phyloP scores from a whole-genome alignment of 2,113 vertebrate genomes.

The Aegotheles bennettii region DNA sequence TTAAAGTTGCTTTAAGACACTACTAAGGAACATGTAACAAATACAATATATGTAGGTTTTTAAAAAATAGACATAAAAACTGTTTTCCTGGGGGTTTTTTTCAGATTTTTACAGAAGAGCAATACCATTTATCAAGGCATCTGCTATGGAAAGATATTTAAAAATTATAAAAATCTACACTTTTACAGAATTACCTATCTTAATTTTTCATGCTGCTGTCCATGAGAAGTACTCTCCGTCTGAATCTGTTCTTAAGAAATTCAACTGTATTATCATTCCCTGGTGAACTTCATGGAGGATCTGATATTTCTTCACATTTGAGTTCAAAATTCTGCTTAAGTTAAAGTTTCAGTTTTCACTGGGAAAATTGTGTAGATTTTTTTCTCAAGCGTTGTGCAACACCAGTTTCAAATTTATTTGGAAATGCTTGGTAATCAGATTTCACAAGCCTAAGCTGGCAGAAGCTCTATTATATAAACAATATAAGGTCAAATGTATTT shows the following conservation, averaged over 20 bases:
- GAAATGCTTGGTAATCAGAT: neutral
- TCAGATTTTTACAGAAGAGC: neutral
- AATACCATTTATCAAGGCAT: neutral
- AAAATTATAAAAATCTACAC: neutral
- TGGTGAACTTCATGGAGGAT: neutral
- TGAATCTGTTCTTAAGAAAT: neutral
- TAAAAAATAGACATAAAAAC: neutral
- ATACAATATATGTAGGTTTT: neutral
- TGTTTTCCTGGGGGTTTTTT: neutral
- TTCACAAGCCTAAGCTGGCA: neutral
- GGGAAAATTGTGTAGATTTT: neutral
- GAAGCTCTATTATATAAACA: neutral
- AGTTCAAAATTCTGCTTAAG: neutral
- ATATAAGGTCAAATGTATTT: neutral
- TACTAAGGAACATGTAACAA: neutral
- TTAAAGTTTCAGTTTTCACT: neutral
- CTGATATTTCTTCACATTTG: neutral
- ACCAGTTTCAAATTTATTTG: neutral
- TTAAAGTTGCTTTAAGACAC: neutral
- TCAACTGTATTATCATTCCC: neutral
- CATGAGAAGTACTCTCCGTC: neutral
- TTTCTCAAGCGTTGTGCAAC: neutral
- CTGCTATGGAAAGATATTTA: neutral
- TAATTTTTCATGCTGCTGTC: neutral
- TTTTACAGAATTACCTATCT: neutral